Base-by-base conservation (phyloP, 1,140 invertebrate species). In the Agraylea sexmaculata region DNA sequence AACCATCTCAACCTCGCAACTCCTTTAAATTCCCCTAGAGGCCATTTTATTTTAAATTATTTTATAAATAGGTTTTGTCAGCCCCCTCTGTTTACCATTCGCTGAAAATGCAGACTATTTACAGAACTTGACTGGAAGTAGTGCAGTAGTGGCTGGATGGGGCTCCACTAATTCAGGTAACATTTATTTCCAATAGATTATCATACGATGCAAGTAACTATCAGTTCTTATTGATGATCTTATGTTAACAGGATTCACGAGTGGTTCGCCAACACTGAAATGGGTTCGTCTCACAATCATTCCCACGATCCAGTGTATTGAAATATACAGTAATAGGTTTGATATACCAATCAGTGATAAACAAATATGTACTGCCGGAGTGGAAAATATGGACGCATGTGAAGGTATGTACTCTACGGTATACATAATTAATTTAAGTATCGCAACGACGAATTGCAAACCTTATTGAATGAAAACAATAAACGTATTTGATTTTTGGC, bases 111-210 rank as follows among this genome's bases (percentile, higher is more conserved):
- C 54, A 36, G 49, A 31, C 15, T 21, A 18, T 15, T 31, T 46
- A 13, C 55, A 56, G 33, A 50, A 55, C 42, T 57, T 66, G 3
- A 45, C 61, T 3, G 64, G 63, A 2, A 47, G 59, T 41, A 56
- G 35, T 4, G 69, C 58, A 11, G 63, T 70, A 42, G 70, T 72
- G 11, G 73, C 71, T 12, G 71, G 70, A 18, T 75, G 71, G 69
- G 73, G 71, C 27, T 52, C 53, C 30, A 51, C 45, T 18, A 42
- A 40, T 38, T 37, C 43, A 36, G 51, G 51, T 52, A 23, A 30
- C 12, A 42, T n/a, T n/a, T n/a, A n/a, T n/a, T n/a, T n/a, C n/a
- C n/a, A n/a, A n/a, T n/a, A n/a, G n/a, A n/a, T 37, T 7, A 5
- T 4, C 6, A 34, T 18, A 18, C 6, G 8, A 6, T 11, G 6